These are phyloP conservation scores for Cacoxenus indagator DNA, from an alignment of 2,888 invertebrate genomes.

Conservation along the genomic window DNA sequence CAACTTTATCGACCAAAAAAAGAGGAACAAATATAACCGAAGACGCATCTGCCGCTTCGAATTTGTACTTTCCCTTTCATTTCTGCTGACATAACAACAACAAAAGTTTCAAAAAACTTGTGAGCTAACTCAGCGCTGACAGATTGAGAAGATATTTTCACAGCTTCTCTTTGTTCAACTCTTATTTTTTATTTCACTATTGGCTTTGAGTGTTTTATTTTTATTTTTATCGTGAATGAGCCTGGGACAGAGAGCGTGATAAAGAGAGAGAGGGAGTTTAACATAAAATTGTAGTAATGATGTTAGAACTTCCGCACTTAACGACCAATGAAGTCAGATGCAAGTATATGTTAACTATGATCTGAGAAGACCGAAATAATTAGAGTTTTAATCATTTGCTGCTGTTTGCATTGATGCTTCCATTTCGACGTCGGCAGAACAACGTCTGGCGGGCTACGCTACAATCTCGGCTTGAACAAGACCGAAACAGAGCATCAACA, in stretches of 20 bases:
- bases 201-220: constrained; percentile 39
- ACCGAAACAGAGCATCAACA: no score
- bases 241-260: neutral
- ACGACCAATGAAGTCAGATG: no score
- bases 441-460: no score
- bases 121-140: neutral
- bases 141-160: neutral
- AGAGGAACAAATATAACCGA: constrained; percentile 1
- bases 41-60: constrained; percentile 29
- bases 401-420: no score
- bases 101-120: constrained; percentile 7
- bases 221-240: constrained; percentile 18
- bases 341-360: constrained; percentile 27
- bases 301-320: neutral
- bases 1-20: constrained; percentile 41
- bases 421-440: no score
- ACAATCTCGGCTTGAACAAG: no score
- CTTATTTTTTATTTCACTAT: neutral
- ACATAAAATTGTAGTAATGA: no score
- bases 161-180: neutral
- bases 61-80: constrained; percentile 55
- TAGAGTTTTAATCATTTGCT: no score
- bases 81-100: constrained; percentile 52
- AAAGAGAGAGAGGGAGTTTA: neutral
- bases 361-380: constrained; percentile 23